Base-by-base conservation (phyloP, 1,140 invertebrate species). In the Frieseomelitta varia region DNA sequence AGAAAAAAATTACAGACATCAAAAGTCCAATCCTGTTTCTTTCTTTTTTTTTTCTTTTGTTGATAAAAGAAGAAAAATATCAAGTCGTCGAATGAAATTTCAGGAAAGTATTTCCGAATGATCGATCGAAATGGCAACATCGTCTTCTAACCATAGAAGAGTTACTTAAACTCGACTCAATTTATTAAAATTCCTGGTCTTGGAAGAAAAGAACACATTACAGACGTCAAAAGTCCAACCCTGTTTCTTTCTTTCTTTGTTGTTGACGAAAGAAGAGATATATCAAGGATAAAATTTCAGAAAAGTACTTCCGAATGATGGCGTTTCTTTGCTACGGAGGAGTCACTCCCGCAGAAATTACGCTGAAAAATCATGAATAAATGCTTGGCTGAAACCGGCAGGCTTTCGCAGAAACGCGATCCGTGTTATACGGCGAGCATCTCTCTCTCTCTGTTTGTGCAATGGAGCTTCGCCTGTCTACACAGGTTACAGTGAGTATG, bases 401-500 rank as follows among this genome's bases (percentile, higher is more conserved):
- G 67, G 53, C n/a, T 27, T 69, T 39, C 51, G 34, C 6, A n/a
- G 17, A 71, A 79, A 58, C 58, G 12, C n/a, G 47, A 27, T n/a
- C 14, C 34, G 39, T 61, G 65, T 61, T 84, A 39, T 27, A 39
- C 15, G 6, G 10, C 68, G 34, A 2, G n/a, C 56, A 17, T 8
- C 39, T 47, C 39, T 47, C 39, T 39, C 21, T 30, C 39, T 39
- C 55, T 69, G 75, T 71, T 78, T 69, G 65, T 58, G 75, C 74
- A 77, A 78, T 27, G 55, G 53, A 79, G 75, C 81, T 63, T 84
- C 53, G 63, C 81, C 55, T 72, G 81, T 84, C 56, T 77, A 61
- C 58, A 77, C 63, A 30, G 30, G 81, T 82, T 77, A 79, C 55
- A 63, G 67, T 71, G 47, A 71, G 55, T 72, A 84, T 72, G 67